Percentiles rank a stretch among this genome's conserved stretches.
These are phyloP conservation scores for Octonoba sinensis DNA, from an alignment of 2,888 invertebrate genomes.

Conservation along the genomic window DNA sequence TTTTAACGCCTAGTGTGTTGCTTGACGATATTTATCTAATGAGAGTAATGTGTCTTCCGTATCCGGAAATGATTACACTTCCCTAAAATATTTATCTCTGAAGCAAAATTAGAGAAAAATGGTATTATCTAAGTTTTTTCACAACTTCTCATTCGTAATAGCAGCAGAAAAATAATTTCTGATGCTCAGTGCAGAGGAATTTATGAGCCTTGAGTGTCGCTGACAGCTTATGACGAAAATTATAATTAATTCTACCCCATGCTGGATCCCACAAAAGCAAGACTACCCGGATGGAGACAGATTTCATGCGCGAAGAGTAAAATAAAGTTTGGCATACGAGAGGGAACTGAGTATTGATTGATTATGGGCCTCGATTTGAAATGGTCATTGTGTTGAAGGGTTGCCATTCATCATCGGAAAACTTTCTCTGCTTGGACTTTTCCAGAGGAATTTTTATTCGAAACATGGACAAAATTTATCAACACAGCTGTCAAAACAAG, in stretches of 20 bases:
- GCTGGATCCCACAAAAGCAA: constrained; percentile 29
- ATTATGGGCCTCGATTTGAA: constrained; percentile 39
- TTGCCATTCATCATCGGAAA: constrained; percentile 49
- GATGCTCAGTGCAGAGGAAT: neutral
- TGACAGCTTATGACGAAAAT: constrained; percentile 21
- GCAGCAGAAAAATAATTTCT: neutral
- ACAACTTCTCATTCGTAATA: no score
- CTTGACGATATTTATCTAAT: no score
- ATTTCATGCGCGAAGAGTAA: constrained; percentile 20
- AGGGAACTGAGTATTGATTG: constrained; percentile 41
- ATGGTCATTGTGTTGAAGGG: constrained; percentile 60
- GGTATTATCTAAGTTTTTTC: no score
- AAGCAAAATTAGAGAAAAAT: no score
- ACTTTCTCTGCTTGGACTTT: constrained; percentile 56
- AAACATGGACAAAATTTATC: constrained; percentile 52
- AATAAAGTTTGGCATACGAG: constrained; percentile 34
- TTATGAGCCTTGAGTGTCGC: constrained; percentile 33
- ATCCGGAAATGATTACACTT: no score
- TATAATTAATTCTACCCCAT: constrained; percentile 39
- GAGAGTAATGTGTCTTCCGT: no score
- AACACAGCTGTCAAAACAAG: constrained; percentile 35
- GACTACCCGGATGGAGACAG: neutral
- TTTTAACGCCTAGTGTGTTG: no score
- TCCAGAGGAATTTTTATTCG: constrained; percentile 57
- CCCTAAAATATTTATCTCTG: no score